Percentiles rank a stretch among this genome's conserved stretches.
Conservation (phyloP, 2,797 vertebrate species). For the Coregonus sp. region DNA sequence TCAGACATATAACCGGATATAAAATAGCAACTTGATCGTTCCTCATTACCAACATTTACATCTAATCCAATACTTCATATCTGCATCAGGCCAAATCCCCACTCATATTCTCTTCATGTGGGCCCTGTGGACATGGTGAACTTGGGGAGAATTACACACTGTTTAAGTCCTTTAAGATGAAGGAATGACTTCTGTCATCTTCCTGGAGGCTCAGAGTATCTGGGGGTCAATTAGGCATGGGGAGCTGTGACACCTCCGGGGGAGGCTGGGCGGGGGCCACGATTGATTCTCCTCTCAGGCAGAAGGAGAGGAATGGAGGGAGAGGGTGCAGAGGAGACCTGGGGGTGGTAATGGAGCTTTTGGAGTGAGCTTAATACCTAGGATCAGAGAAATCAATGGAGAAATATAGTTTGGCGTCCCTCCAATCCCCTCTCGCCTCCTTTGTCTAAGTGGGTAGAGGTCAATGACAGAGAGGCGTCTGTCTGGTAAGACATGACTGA, state of each 20-base stretch:
- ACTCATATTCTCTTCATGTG: background rate
- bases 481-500: constrained; percentile 1
- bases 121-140: background rate
- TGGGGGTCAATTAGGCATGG: constrained; percentile 29
- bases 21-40: background rate
- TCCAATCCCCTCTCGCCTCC: constrained; percentile 21
- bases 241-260: constrained; percentile 20
- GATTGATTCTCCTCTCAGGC: background rate
- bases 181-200: constrained; percentile 13
- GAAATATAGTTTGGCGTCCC: constrained; percentile 33
- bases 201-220: constrained; percentile 23
- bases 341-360: constrained; percentile 38
- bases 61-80: background rate
- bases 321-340: constrained; percentile 20
- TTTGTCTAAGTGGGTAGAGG: background rate
- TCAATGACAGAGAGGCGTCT: background rate
- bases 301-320: constrained; percentile 20
- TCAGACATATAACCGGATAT: background rate
- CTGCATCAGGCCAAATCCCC: background rate
- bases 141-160: constrained; percentile 8
- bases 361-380: constrained; percentile 21
- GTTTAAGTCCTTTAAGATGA: constrained; percentile 29
- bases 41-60: background rate
- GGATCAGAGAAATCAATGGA: constrained; percentile 36
- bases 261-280: background rate